phyloP scores from a whole-genome alignment of 2,113 vertebrate genomes.

The Scomber scombrus region DNA sequence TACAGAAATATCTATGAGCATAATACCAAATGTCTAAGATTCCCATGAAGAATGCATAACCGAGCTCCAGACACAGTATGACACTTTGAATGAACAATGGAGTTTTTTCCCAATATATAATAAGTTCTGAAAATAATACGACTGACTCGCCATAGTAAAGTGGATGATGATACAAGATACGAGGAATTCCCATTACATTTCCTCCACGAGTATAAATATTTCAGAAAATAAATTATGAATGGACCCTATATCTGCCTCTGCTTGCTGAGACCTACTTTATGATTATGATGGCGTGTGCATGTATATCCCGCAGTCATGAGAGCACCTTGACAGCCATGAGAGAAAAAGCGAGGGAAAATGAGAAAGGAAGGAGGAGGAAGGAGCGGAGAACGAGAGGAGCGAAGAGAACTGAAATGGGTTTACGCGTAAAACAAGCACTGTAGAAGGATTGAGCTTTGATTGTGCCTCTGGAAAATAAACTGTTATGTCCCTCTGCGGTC shows the following conservation, averaged over 20 bases:
- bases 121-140: constrained; percentile 42
- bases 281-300: constrained; percentile 28
- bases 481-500: neutral
- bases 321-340: constrained; percentile 22
- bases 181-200: constrained; percentile 57
- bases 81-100: constrained; percentile 44
- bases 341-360: neutral
- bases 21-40: constrained; percentile 23
- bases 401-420: neutral
- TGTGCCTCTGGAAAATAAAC: constrained; percentile 2
- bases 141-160: constrained; percentile 56
- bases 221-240: constrained; percentile 78
- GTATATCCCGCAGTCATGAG: constrained; percentile 39
- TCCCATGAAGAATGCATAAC: constrained; percentile 45
- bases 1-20: constrained; percentile 15
- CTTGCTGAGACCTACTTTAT: constrained; percentile 61
- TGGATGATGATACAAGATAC: constrained; percentile 49
- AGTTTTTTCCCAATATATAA: constrained; percentile 27
- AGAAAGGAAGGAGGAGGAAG: neutral
- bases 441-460: constrained; percentile 2
- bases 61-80: constrained; percentile 36
- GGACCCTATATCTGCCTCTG: constrained; percentile 54
- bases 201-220: constrained; percentile 66
- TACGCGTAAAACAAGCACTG: neutral
- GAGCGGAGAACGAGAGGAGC: neutral